Conservation (phyloP, 1,140 invertebrate species). For the Mylabris phalerata region DNA sequence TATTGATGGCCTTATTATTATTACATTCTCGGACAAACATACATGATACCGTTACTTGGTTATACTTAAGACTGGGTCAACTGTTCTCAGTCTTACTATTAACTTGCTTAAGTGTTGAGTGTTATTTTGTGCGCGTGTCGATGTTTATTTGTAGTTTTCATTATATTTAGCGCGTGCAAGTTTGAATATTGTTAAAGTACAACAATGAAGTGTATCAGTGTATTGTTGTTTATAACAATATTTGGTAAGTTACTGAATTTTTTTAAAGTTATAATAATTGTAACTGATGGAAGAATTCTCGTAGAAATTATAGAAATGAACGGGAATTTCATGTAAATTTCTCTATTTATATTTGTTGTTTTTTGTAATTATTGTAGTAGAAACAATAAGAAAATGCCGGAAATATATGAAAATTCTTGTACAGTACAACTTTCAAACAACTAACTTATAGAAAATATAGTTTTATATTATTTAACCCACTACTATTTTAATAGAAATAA, state of each 20-base stretch:
- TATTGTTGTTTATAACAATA: constrained; percentile 13
- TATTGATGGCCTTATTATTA: background rate
- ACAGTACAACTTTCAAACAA: constrained; percentile 8
- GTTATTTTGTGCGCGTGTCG: constrained; percentile 3
- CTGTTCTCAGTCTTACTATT: constrained; percentile 9
- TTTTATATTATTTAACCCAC: too few relatives aligned
- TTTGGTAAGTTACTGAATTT: constrained; percentile 5
- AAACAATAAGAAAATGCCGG: background rate
- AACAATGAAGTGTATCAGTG: constrained; percentile 11
- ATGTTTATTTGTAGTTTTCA: constrained; percentile 6
- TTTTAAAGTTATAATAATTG: constrained; percentile 3
- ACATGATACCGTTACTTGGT: constrained; percentile 13
- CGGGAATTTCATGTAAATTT: constrained; percentile 5
- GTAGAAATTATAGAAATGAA: constrained; percentile 1
- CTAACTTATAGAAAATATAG: background rate
- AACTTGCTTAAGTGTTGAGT: background rate
- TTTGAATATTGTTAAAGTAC: constrained; percentile 3
- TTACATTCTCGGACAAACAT: background rate
- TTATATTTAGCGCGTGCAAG: constrained; percentile 2
- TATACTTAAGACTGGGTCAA: constrained; percentile 8
- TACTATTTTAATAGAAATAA: too few relatives aligned
- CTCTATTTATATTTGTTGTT: background rate
- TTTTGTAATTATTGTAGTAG: constrained; percentile 1
- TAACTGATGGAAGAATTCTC: constrained; percentile 3
- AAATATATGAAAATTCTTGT: constrained; percentile 12